Percentiles rank a stretch among this genome's conserved stretches.
Conservation (phyloP, 1,140 invertebrate species). For the Caenorhabditis latens region DNA sequence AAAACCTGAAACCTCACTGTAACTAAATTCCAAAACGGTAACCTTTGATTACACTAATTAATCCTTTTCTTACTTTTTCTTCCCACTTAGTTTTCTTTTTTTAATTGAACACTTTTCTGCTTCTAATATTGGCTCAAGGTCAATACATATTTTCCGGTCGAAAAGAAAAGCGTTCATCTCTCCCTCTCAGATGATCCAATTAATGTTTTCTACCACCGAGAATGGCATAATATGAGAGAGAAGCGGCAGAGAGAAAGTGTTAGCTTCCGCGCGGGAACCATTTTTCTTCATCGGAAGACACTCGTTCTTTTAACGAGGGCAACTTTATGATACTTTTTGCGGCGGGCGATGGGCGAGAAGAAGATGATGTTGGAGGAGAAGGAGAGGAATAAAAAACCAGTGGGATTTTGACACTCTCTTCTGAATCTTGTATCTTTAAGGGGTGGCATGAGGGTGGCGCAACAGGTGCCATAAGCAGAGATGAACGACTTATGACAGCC, state of each 20-base stretch:
- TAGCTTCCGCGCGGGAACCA: constrained; percentile 32
- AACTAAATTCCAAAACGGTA: background rate
- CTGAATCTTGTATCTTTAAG: constrained; percentile 17
- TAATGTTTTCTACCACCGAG: background rate
- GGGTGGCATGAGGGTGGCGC: constrained; percentile 8
- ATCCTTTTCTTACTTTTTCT: background rate
- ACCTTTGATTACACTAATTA: constrained; percentile 28
- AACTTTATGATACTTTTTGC: constrained; percentile 53
- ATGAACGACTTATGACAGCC: constrained; percentile 15
- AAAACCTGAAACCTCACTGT: too few species aligned
- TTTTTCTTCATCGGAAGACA: background rate
- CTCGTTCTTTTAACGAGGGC: constrained; percentile 29
- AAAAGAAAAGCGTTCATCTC: constrained; percentile 13
- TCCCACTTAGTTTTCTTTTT: background rate
- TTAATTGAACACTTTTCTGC: constrained; percentile 2
- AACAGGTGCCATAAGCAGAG: constrained; percentile 42
- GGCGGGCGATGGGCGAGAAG: background rate
- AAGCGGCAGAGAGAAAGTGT: constrained; percentile 30
- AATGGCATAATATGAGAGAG: constrained; percentile 33
- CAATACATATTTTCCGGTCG: constrained; percentile 7
- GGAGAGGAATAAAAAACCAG: constrained; percentile 23
- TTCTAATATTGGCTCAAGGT: constrained; percentile 19
- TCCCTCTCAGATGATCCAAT: constrained; percentile 48
- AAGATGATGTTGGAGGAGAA: background rate
- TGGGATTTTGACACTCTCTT: constrained; percentile 50